Base-by-base conservation (phyloP, 92 coral and sea anemone genomes). In the Ricordea florida region DNA sequence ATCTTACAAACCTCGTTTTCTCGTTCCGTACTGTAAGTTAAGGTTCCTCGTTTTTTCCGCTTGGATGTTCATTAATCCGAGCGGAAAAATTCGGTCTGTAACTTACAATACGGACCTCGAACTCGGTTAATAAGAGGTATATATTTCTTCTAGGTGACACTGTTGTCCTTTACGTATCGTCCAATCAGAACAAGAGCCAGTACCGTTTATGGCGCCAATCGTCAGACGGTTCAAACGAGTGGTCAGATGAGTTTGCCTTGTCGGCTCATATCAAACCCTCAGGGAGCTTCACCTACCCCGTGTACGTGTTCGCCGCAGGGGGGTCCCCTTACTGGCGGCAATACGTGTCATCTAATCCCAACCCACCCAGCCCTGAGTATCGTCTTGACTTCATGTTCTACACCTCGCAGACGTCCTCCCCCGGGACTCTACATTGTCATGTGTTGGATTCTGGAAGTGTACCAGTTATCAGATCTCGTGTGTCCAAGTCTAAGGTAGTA, bases 311-410 rank as follows among this genome's bases (percentile, higher is more conserved):
- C 77, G 77, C 97, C 2, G 90, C 99, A 8, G 97, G 97, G 34
- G 99, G 97, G 2, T 96, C 99, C 5, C 99, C 99, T 4, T 86
- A 96, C 69, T 96, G 99, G 99, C 90, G 99, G 20, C 99, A 96
- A 73, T 96, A 81, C 52, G 83, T 96, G 66, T 82, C 97, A 5
- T 48, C 72, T 2, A 48, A 31, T 11, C 46, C 89, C 28, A 46
- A 75, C 14, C 99, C 97, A 0, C 99, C 99, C 10, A 89, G 99
- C 57, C 42, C 85, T 4, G 99, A 92, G 72, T 96, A 96, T 60
- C 94, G 94, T 23, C 47, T 92, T 48, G 99, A 96, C 34, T 96
- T 89, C 38, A 88, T 89, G 96, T 96, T 96, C 73, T 92, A 82
- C 43, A 90, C 81, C n/a, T 91, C 99, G 10, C 62, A 74, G 61